Evolutionary conservation across 2,888 invertebrate genomes (phyloP), one percentile per base, ranked within the genome.

Genomic region (Nemotelus pantherinus): DNA sequence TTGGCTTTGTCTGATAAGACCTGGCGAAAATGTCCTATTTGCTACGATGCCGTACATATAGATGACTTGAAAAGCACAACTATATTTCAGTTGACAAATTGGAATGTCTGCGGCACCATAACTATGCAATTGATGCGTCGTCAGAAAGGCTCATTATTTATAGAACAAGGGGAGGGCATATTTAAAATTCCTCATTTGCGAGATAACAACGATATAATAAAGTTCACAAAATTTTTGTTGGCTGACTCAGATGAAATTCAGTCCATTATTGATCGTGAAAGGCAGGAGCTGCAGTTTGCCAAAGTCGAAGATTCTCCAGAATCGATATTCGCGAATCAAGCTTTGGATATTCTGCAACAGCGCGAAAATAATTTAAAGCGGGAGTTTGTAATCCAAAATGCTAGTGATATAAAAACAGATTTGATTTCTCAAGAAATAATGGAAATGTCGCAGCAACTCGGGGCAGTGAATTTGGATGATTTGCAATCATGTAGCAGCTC

Each of bases 21-120:
- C 44, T 94, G 93, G 89, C 89, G 93, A 50, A 94, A 93, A 84
- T 98, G 98, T 86, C 98, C 98, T 0, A 97, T 99, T 80, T 99
- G 98, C 86, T 93, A 93, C 82, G 95, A 96, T 83, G 90, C 93
- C 1, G 89, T 98, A 72, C 90, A 93, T 80, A 93, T 92, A 79
- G 88, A 90, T 55, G 95, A 97, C 84, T 90, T 98, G 82, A 97
- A 95, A 89, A 92, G 96, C 92, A 94, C 85, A 80, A 83, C 82
- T 50, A 84, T 86, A 79, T 82, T 86, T 6, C 85, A 86, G 76
- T 86, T 86, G 79, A 81, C 74, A 3, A 83, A 82, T 6, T 82
- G 86, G 64, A 84, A 83, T 77, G 88, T 91, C 64, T 93, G 92
- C n/a, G 92, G 93, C 80, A 87, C 87, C 43, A 91, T 96, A 43